Conservation (phyloP, 2,113 vertebrate genomes). For the Mastomys natalensis region DNA sequence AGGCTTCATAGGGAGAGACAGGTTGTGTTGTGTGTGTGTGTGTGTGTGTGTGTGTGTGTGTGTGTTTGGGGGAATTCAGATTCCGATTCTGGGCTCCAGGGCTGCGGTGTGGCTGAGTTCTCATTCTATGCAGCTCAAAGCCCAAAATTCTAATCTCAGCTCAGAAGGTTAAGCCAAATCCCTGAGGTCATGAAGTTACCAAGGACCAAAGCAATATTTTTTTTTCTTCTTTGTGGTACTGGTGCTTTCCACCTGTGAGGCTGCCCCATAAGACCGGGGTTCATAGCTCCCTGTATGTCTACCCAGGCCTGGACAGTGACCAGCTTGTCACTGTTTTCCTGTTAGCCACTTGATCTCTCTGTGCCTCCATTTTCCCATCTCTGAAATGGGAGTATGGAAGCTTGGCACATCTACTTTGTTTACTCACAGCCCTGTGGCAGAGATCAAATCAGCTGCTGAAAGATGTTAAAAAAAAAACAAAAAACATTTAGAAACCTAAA, state of each 20-base stretch:
- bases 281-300: background rate
- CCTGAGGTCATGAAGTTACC: background rate
- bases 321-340: background rate
- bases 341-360: background rate
- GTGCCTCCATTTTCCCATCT: constrained; percentile 32
- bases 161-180: background rate
- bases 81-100: background rate
- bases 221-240: background rate
- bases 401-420: background rate
- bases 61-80: too few species aligned
- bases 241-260: too few species aligned
- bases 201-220: background rate
- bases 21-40: background rate
- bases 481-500: constrained; percentile 39
- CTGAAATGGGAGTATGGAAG: constrained; percentile 37
- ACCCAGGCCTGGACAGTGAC: background rate
- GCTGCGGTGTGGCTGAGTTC: background rate
- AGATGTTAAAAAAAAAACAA: constrained; percentile 38
- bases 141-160: background rate
- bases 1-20: background rate
- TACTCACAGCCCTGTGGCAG: constrained; percentile 28
- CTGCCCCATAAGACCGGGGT: background rate
- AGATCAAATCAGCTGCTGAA: constrained; percentile 53
- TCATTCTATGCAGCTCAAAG: too few species aligned
- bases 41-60: too few species aligned